Conservation (phyloP, 2,113 vertebrate species). For the Pachyramphus minor region DNA sequence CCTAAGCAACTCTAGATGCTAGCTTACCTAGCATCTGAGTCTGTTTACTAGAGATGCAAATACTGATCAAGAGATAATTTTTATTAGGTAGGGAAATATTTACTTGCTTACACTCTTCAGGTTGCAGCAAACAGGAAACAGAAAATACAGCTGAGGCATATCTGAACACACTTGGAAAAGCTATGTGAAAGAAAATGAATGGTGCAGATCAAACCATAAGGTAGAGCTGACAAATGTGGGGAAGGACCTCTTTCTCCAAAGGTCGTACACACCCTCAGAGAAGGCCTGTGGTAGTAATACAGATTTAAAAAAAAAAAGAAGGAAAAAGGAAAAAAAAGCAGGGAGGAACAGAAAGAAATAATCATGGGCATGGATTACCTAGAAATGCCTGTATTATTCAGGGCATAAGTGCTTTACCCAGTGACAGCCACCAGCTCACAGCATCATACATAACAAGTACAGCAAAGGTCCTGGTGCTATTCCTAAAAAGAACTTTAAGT, state of each 20-base stretch:
- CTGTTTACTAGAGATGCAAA: neutral
- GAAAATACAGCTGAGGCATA: neutral
- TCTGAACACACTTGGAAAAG: neutral
- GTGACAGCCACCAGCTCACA: neutral
- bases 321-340: accelerated
- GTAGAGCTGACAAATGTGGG: neutral
- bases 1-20: neutral
- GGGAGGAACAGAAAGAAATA: neutral
- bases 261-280: neutral
- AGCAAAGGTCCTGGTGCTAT: neutral
- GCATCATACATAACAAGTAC: neutral
- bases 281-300: accelerated
- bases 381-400: neutral
- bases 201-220: neutral
- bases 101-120: neutral
- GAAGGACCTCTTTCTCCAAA: neutral
- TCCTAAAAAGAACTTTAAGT: neutral
- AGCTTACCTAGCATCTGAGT: neutral
- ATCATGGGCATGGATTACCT: neutral
- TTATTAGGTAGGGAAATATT: neutral
- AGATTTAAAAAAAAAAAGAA: too few relatives aligned
- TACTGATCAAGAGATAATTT: neutral
- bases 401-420: neutral
- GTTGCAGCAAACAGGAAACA: neutral
- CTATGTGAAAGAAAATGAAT: neutral